Evolutionary conservation across 2,797 vertebrate species (phyloP).

Genomic region (Pseudotriccus pelzelni): DNA sequence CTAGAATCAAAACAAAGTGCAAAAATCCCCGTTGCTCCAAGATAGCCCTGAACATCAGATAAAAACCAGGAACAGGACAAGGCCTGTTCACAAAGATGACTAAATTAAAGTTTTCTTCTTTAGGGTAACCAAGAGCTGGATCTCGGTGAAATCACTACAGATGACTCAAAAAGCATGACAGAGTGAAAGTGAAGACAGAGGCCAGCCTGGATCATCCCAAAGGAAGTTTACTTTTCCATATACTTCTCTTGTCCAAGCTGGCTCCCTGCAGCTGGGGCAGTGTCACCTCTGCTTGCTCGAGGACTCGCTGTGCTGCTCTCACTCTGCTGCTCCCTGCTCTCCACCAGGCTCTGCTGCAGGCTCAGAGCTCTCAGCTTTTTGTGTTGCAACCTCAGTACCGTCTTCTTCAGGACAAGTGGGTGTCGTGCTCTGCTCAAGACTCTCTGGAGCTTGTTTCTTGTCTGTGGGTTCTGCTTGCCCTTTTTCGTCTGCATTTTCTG

Average conservation of each 20-base stretch:
- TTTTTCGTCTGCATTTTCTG: background rate
- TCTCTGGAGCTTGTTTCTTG: background rate
- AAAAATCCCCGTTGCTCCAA: constrained; percentile 19
- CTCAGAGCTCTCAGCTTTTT: background rate
- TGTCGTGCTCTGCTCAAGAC: background rate
- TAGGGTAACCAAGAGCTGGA: background rate
- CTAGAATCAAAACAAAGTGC: constrained; percentile 4
- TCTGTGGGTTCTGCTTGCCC: background rate
- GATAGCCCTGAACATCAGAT: background rate
- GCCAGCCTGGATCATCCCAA: background rate
- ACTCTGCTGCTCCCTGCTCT: background rate
- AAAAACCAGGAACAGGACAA: background rate
- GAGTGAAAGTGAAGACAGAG: background rate
- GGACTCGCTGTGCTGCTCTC: rapidly evolving
- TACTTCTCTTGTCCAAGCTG: background rate
- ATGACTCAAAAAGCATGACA: background rate
- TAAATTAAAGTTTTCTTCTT: background rate
- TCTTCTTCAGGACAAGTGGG: background rate
- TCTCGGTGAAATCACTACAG: background rate
- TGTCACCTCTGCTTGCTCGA: rapidly evolving
- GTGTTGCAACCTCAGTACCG: background rate
- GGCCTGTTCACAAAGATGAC: rapidly evolving
- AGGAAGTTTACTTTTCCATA: background rate
- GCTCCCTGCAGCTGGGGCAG: background rate
- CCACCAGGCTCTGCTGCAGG: background rate